Percentiles rank a stretch among this genome's conserved stretches.
Evolutionary conservation across 2,888 invertebrate species (phyloP).

Genomic region (Octonoba sinensis): DNA sequence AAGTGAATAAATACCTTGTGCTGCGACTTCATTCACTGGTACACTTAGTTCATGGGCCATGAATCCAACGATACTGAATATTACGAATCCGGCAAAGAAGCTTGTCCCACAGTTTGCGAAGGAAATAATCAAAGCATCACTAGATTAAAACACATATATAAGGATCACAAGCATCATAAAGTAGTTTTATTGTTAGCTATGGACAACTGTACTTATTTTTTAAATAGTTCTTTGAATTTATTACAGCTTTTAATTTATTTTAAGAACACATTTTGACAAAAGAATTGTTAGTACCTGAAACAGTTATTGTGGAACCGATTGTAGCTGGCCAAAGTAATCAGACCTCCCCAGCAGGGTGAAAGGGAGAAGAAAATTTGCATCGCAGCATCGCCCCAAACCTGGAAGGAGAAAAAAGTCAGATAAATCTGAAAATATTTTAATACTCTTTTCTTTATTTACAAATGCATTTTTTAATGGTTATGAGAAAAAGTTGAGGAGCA

Average conservation of each 20-base stretch:
- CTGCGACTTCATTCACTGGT: conserved; percentile 68
- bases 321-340: conserved; percentile 72
- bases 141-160: conserved; percentile 7
- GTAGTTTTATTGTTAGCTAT: neutral
- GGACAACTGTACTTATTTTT: neutral
- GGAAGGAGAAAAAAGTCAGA: no score
- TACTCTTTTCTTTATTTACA: no score
- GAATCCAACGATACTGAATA: conserved; percentile 73
- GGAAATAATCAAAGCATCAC: conserved; percentile 63
- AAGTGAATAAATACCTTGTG: conserved; percentile 64
- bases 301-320: conserved; percentile 72
- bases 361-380: conserved; percentile 66
- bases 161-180: neutral
- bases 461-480: no score
- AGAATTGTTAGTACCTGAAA: conserved; percentile 68
- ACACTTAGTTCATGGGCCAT: conserved; percentile 72
- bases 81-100: conserved; percentile 72
- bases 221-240: neutral
- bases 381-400: conserved; percentile 66
- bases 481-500: no score
- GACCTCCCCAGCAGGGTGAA: conserved; percentile 69
- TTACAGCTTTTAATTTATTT: neutral
- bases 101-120: conserved; percentile 69
- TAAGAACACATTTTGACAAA: neutral
- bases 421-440: no score